Conservation (phyloP, 2,797 vertebrate genomes). For the Labeo calbasu region DNA sequence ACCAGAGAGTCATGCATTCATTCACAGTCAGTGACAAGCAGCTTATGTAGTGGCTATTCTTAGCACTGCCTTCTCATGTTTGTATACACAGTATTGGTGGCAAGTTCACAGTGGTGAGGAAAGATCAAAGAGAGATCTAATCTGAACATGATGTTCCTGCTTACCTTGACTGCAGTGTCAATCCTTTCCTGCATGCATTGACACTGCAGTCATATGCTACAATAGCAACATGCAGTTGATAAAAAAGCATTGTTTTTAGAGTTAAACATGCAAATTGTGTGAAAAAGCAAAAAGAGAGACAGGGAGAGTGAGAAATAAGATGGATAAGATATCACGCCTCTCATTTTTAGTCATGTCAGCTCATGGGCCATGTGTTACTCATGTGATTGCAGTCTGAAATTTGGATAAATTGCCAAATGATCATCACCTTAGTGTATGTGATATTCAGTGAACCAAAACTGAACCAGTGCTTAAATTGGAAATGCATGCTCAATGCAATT, state of each 20-base stretch:
- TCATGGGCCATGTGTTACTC: slow-evolving; percentile 24
- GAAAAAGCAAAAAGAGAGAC: neutral
- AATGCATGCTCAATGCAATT: slow-evolving; percentile 4
- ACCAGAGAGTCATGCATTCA: slow-evolving; percentile 46
- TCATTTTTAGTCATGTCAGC: slow-evolving; percentile 50
- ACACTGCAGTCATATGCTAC: neutral
- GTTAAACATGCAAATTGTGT: neutral
- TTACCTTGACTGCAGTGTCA: neutral
- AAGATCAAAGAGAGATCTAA: slow-evolving; percentile 20
- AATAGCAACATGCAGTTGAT: neutral
- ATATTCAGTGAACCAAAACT: slow-evolving; percentile 25
- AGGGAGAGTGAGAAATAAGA: neutral
- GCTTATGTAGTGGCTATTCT: slow-evolving; percentile 61
- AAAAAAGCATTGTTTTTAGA: neutral
- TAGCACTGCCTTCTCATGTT: slow-evolving; percentile 65
- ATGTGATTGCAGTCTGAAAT: slow-evolving; percentile 20
- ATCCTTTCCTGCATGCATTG: neutral
- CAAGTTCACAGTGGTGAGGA: slow-evolving; percentile 21
- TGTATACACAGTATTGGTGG: slow-evolving; percentile 60
- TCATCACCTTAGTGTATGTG: slow-evolving; percentile 22
- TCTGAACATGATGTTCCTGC: neutral
- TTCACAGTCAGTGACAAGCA: slow-evolving; percentile 28
- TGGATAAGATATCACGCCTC: slow-evolving; percentile 14
- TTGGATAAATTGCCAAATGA: slow-evolving; percentile 33
- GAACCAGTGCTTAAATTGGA: slow-evolving; percentile 20